Percentiles rank a stretch among this genome's conserved stretches.
Conservation (phyloP, 2,888 invertebrate species). For the Leptopilina syphax region DNA sequence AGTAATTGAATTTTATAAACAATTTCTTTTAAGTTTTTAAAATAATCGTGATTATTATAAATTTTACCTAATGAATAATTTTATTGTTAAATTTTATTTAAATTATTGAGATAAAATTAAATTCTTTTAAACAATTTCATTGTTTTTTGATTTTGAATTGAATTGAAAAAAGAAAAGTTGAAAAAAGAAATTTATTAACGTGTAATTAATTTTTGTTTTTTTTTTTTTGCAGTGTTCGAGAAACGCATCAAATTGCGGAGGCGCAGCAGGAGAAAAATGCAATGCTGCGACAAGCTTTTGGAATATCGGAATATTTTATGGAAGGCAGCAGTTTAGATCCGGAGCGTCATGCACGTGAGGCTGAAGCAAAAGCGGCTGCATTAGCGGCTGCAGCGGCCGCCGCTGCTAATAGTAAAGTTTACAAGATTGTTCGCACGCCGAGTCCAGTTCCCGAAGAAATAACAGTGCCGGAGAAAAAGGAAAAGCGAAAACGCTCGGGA, state of each 20-base stretch:
- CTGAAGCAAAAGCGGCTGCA: slow-evolving; percentile 78
- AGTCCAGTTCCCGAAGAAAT: slow-evolving; percentile 76
- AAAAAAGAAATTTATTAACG: no score
- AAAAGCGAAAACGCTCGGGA: slow-evolving; percentile 75
- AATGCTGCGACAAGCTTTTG: slow-evolving; percentile 94
- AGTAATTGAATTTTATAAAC: no score
- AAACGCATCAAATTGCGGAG: slow-evolving; percentile 97
- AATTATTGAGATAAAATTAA: no score
- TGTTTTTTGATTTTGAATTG: no score
- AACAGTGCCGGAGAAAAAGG: slow-evolving; percentile 69
- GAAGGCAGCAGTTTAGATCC: slow-evolving; percentile 96
- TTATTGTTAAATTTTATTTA: no score
- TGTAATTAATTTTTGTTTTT: slow-evolving; percentile 46
- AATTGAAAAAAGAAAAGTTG: no score
- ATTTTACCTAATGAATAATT: no score
- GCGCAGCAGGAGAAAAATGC: slow-evolving; percentile 98
- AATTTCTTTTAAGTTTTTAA: no score
- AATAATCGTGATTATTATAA: no score
- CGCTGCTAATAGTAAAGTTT: slow-evolving; percentile 78
- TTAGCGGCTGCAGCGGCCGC: not conserved
- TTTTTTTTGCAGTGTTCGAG: slow-evolving; percentile 86
- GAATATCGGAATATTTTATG: slow-evolving; percentile 94
- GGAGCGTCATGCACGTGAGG: slow-evolving; percentile 83
- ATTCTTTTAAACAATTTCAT: no score
- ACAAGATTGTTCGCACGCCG: slow-evolving; percentile 88